These are phyloP conservation scores for Linurgus olivaceus DNA, from an alignment of 2,797 vertebrate species.

Conservation along the genomic window DNA sequence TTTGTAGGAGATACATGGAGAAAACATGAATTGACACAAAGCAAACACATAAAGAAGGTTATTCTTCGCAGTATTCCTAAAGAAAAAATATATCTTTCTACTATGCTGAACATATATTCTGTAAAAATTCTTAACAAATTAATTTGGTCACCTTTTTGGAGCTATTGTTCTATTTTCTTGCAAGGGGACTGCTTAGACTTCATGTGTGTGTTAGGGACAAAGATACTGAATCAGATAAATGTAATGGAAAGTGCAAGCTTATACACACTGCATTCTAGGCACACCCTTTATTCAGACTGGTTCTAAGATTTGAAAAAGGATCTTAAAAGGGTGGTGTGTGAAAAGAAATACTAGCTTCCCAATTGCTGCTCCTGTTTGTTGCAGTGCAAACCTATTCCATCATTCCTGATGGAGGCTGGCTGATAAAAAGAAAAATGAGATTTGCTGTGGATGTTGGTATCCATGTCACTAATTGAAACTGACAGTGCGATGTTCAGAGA, in stretches of 20 bases:
- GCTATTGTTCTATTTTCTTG: neutral
- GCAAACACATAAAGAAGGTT: neutral
- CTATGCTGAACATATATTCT: neutral
- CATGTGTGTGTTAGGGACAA: neutral
- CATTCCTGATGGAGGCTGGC: neutral
- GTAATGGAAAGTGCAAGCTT: neutral
- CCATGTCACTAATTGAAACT: slow-evolving; percentile 84
- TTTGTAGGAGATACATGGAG: neutral
- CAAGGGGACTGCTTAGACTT: neutral
- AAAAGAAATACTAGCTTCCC: neutral
- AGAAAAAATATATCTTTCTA: neutral
- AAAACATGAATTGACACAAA: neutral
- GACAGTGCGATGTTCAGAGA: slow-evolving; percentile 76
- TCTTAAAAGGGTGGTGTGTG: neutral
- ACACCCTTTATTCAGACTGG: neutral
- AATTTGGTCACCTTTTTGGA: neutral
- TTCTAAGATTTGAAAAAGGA: neutral
- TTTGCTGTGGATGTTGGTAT: slow-evolving; percentile 77
- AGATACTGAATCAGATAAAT: neutral
- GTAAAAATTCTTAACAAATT: neutral
- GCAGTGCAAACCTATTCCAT: neutral
- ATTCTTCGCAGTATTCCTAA: neutral
- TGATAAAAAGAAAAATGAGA: slow-evolving; percentile 71
- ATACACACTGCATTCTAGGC: neutral
- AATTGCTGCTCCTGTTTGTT: neutral